A percentile compares a stretch with the other conserved stretches of the same genome.
Conservation (phyloP, 1,140 invertebrate genomes). For the Drosophila arizonae region DNA sequence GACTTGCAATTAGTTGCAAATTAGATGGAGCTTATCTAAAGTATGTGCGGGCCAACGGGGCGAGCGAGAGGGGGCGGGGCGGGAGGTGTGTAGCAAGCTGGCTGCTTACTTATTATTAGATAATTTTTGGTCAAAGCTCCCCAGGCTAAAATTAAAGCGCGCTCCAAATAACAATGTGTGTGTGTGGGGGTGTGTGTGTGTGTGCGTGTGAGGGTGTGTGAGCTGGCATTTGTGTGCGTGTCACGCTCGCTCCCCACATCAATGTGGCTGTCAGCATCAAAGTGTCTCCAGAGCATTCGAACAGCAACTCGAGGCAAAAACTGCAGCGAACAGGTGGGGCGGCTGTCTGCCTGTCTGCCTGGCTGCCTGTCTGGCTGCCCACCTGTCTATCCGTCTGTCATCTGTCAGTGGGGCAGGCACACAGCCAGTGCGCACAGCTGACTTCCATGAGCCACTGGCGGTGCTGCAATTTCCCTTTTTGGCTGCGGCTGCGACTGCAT, state of each 20-base stretch:
- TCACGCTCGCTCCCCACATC: slow-evolving; percentile 31
- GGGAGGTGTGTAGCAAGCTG: neutral
- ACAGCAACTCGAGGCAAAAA: slow-evolving; percentile 32
- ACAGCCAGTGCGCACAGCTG: neutral
- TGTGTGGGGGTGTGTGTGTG: slow-evolving; percentile 4
- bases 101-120: slow-evolving; percentile 39
- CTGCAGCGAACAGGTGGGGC: neutral
- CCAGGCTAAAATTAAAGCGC: slow-evolving; percentile 41
- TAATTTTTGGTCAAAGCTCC: slow-evolving; percentile 42
- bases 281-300: slow-evolving; percentile 42
- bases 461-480: slow-evolving; percentile 13
- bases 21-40: slow-evolving; percentile 58
- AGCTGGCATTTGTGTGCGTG: slow-evolving; percentile 34
- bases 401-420: slow-evolving; percentile 44
- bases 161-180: slow-evolving; percentile 8
- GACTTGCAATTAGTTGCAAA: slow-evolving; percentile 76
- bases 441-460: slow-evolving; percentile 1
- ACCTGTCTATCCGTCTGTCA: slow-evolving; percentile 40
- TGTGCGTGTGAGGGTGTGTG: slow-evolving; percentile 6
- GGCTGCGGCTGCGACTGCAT: slow-evolving; percentile 40
- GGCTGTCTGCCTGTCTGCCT: neutral
- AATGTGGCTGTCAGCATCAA: slow-evolving; percentile 37
- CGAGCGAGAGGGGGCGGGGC: too few species aligned
- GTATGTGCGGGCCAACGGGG: slow-evolving; percentile 21
- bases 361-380: neutral